Evolutionary conservation across 2,888 invertebrate genomes (phyloP).

Genomic region (Hecatera dysodea): DNA sequence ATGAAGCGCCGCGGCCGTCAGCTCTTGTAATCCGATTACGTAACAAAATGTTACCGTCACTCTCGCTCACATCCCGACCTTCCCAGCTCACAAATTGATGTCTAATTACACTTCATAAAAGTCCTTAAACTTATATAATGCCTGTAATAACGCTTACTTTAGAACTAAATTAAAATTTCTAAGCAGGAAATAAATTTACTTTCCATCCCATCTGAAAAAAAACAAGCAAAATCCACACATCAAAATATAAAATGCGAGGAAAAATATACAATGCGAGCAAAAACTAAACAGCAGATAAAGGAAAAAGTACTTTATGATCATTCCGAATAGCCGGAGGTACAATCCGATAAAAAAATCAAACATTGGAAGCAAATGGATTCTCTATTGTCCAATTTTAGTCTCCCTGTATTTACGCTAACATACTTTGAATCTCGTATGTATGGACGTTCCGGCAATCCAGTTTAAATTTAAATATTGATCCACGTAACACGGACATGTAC

Average conservation of each 20-base stretch:
- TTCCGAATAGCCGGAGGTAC: slow-evolving; percentile 43
- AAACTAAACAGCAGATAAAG: slow-evolving; percentile 48
- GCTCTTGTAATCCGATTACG: slow-evolving; percentile 78
- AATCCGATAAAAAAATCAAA: slow-evolving; percentile 54
- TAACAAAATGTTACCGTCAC: slow-evolving; percentile 77
- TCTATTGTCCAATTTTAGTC: slow-evolving; percentile 58
- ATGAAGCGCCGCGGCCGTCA: slow-evolving; percentile 62
- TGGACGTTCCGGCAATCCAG: slow-evolving; percentile 67
- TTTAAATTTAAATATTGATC: slow-evolving; percentile 73
- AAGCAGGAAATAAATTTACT: slow-evolving; percentile 28
- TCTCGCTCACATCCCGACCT: slow-evolving; percentile 68
- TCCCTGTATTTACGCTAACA: slow-evolving; percentile 55
- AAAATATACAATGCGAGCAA: slow-evolving; percentile 38
- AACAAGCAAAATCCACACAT: slow-evolving; percentile 26
- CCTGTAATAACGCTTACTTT: slow-evolving; percentile 21
- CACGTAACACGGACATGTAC: slow-evolving; percentile 66
- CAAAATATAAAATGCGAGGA: slow-evolving; percentile 43
- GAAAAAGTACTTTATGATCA: slow-evolving; percentile 53
- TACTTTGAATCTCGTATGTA: slow-evolving; percentile 58
- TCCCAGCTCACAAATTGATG: slow-evolving; percentile 76
- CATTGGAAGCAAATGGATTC: slow-evolving; percentile 48
- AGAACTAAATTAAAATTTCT: slow-evolving; percentile 21
- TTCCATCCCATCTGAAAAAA: slow-evolving; percentile 30
- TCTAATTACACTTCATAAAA: slow-evolving; percentile 69
- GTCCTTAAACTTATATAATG: slow-evolving; percentile 58